Conservation (phyloP, 2,888 invertebrate genomes). For the Euclidia mi region DNA sequence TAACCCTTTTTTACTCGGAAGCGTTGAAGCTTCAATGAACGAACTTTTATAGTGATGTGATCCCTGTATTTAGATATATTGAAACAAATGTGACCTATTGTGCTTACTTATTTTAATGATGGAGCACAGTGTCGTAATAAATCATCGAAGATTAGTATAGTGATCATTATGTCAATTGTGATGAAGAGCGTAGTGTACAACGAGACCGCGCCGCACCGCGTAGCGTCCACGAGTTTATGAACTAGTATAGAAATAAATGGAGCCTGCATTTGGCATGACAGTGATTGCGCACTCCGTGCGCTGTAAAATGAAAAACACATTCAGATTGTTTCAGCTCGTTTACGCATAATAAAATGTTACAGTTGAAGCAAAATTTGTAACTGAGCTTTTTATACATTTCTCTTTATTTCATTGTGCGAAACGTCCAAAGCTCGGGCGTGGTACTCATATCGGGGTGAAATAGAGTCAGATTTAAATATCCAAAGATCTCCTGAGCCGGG, state of each 20-base stretch:
- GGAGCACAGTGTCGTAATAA: constrained; percentile 43
- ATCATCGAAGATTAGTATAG: constrained; percentile 56
- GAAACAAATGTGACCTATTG: constrained; percentile 34
- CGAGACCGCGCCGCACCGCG: constrained; percentile 17
- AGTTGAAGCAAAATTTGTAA: background rate
- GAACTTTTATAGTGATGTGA: constrained; percentile 13
- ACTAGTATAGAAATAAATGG: constrained; percentile 33
- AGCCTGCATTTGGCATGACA: constrained; percentile 34
- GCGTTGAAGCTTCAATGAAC: background rate
- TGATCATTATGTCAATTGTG: constrained; percentile 67
- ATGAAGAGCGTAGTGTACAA: constrained; percentile 29
- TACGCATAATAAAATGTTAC: constrained; percentile 3
- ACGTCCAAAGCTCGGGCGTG: constrained; percentile 13
- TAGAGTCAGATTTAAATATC: constrained; percentile 37
- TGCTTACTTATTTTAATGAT: constrained; percentile 33
- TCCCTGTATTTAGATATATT: constrained; percentile 17
- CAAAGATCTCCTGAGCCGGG: constrained; percentile 29
- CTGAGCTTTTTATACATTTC: constrained; percentile 3
- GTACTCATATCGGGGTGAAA: constrained; percentile 21
- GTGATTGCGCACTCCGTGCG: constrained; percentile 8
- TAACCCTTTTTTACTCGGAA: constrained; percentile 1
- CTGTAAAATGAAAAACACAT: constrained; percentile 7
- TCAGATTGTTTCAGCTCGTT: constrained; percentile 4
- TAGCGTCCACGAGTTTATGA: constrained; percentile 50
- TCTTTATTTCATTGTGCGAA: background rate